These are phyloP conservation scores for Sturnira hondurensis DNA, from an alignment of 2,113 vertebrate species.

Conservation along the genomic window DNA sequence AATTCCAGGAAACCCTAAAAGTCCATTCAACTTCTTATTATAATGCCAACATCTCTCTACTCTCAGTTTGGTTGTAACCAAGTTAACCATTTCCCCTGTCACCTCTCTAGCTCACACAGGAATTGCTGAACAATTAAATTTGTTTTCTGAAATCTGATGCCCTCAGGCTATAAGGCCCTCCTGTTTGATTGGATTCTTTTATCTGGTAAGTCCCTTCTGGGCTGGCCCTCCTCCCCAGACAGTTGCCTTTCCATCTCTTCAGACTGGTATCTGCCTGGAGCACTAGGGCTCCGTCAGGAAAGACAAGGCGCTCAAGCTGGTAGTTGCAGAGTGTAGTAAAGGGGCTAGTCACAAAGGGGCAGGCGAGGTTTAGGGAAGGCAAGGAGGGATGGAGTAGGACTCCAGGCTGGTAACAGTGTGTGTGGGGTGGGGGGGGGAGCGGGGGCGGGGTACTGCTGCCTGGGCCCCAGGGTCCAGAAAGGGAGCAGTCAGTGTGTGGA, in stretches of 20 bases:
- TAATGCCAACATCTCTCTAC: neutral
- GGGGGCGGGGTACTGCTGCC: neutral
- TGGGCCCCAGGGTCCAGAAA: neutral
- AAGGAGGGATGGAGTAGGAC: too few relatives aligned
- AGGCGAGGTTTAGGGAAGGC: neutral
- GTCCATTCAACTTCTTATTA: neutral
- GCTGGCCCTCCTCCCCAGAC: neutral
- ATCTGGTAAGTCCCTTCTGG: neutral
- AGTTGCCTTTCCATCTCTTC: neutral
- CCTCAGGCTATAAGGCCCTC: neutral
- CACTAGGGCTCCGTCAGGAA: neutral
- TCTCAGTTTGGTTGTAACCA: neutral
- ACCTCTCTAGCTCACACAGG: neutral
- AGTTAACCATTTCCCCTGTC: neutral
- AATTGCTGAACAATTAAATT: neutral
- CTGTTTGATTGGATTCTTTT: neutral
- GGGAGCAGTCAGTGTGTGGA: neutral
- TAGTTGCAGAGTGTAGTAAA: neutral
- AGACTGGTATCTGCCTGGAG: neutral
- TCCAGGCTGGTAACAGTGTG: neutral
- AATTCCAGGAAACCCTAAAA: neutral
- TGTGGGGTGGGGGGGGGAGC: too few relatives aligned
- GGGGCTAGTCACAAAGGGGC: neutral
- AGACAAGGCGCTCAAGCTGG: neutral
- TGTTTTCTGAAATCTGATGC: neutral